Evolutionary conservation across 2,888 invertebrate genomes (phyloP), one percentile per base, ranked within the genome.

Genomic region (Yponomeuta evonymella): DNA sequence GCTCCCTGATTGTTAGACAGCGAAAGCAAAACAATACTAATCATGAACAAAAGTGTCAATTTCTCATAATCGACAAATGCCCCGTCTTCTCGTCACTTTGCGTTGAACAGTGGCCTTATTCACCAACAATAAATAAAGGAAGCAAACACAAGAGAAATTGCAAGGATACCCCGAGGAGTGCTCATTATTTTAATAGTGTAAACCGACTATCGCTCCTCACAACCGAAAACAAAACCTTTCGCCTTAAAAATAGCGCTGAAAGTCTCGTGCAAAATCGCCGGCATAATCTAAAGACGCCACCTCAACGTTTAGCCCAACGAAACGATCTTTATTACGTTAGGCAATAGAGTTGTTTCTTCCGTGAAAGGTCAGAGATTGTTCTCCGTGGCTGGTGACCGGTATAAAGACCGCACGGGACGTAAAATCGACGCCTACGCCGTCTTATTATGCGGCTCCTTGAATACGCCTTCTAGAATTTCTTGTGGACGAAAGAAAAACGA

Each of bases 121-220:
- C 82, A 82, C 82, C 78, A 80, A 85, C 82, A 83, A 90, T 88
- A 89, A 89, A 89, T 88, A 89, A 88, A 86, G 81, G 80, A 83
- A 77, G 80, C 82, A 83, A 88, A 86, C 87, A 87, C 84, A 87
- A 83, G 88, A 89, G 88, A 88, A 88, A 90, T 88, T 87, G 86
- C 87, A 78, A 80, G 84, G 84, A 83, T 85, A 86, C 87, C 87
- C 87, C 86, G 81, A 86, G 86, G 86, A 86, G 83, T 78, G 81
- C 86, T 87, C 88, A 89, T 89, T 89, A 90, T 88, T 89, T 88
- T 88, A 89, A 89, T 87, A 85, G 85, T 86, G 79, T 86, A 84
- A 87, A 86, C 76, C 75, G 68, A 68, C 68, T 68, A 68, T 51
- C 48, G 8, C 15, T 72, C 67, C 30, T 58, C 67, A 2, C 76